Conservation (phyloP, 2,113 vertebrate genomes). For the Elaphurus davidianus region DNA sequence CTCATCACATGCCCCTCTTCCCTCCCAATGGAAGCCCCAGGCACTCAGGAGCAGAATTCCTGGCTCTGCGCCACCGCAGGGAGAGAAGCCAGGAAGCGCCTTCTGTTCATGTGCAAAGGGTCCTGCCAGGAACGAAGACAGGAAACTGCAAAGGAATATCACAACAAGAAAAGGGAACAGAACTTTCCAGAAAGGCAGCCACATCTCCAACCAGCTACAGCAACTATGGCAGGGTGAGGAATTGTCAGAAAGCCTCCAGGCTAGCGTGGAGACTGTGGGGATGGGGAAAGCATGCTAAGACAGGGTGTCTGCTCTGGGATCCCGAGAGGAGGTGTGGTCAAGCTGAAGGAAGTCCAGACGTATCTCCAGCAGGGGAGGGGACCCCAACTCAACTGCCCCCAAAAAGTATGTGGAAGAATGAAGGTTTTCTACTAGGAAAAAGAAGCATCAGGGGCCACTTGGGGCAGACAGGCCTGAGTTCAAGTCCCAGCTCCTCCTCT, state of each 20-base stretch:
- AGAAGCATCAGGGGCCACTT: not conserved
- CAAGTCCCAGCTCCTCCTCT: not conserved
- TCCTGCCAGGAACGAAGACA: not conserved
- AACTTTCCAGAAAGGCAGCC: conserved; percentile 18
- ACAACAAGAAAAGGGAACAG: conserved; percentile 14
- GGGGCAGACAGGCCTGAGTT: not conserved
- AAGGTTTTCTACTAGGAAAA: not conserved
- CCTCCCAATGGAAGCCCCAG: not conserved
- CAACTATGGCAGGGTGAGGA: not conserved
- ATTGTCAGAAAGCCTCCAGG: not conserved
- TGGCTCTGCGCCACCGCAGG: not conserved
- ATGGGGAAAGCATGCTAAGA: not conserved
- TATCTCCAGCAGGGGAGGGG: not conserved
- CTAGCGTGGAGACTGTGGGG: not conserved
- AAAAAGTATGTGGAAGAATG: not conserved
- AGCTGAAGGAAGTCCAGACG: not conserved
- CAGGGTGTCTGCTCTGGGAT: not conserved
- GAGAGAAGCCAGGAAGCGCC: not conserved
- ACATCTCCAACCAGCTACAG: not conserved
- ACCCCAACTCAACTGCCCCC: not conserved
- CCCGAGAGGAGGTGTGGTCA: not conserved
- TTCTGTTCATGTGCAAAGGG: not conserved
- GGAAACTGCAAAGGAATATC: conserved; percentile 2
- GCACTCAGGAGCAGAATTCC: not conserved
- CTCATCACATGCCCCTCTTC: not conserved